Conservation (phyloP, 2,113 vertebrate genomes). For the Carassius gibelio region DNA sequence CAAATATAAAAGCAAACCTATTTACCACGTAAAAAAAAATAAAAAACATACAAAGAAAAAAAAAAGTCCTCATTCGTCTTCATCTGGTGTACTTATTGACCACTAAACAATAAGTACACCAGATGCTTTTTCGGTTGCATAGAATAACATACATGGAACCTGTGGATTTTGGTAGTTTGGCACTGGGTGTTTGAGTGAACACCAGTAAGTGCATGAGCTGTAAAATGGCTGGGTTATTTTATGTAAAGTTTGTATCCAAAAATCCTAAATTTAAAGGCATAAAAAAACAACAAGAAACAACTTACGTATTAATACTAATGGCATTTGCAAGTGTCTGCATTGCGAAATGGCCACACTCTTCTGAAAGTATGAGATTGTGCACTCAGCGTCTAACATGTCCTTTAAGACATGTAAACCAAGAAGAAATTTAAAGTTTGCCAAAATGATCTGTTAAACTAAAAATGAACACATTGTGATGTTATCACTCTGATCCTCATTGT, state of each 20-base stretch:
- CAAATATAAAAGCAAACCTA: slow-evolving; percentile 38
- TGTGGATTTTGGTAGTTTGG: slow-evolving; percentile 78
- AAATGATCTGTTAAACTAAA: neutral
- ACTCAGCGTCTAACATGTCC: neutral
- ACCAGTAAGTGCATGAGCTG: slow-evolving; percentile 1
- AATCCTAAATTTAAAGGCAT: neutral
- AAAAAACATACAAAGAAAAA: slow-evolving; percentile 52
- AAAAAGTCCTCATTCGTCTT: slow-evolving; percentile 62
- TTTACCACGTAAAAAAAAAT: neutral
- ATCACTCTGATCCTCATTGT: slow-evolving; percentile 26
- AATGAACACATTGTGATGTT: neutral
- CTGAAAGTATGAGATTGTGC: neutral
- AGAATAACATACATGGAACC: slow-evolving; percentile 81
- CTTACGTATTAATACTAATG: neutral
- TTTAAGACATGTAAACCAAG: slow-evolving; percentile 1
- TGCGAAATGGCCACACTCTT: neutral
- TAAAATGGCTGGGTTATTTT: neutral
- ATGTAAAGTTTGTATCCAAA: neutral
- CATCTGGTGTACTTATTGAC: slow-evolving; percentile 14
- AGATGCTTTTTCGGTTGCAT: slow-evolving; percentile 87
- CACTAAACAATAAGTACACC: slow-evolving; percentile 66
- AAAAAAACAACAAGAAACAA: neutral
- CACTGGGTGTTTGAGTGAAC: slow-evolving; percentile 58
- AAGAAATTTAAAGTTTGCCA: neutral
- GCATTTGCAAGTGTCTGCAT: slow-evolving; percentile 25